phyloP scores from a whole-genome alignment of 2,888 invertebrate genomes.

The Petrolisthes manimaculis region DNA sequence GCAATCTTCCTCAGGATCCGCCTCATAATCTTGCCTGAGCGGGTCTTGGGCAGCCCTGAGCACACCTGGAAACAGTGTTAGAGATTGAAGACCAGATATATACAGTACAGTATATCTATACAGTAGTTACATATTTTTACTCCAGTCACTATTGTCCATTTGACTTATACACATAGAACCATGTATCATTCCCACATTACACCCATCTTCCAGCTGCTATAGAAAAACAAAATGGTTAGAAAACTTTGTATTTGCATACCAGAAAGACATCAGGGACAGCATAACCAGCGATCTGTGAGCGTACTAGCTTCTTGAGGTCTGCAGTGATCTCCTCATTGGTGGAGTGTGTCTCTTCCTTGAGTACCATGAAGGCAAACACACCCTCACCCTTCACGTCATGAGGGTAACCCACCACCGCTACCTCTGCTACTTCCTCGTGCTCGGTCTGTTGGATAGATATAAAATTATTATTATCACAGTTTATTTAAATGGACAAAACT shows the following conservation, averaged over 20 bases:
- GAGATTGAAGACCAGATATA: too few relatives aligned
- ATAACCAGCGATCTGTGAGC: conserved; percentile 70
- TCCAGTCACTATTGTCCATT: not conserved
- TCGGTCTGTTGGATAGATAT: conserved; percentile 66
- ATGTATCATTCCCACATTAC: too few relatives aligned
- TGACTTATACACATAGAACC: not conserved
- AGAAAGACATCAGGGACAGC: conserved; percentile 72
- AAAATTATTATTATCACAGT: too few relatives aligned
- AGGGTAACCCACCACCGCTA: conserved; percentile 73
- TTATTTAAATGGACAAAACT: too few relatives aligned
- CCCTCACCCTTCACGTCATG: conserved; percentile 74
- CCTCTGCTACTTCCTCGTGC: conserved; percentile 71
- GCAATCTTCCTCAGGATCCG: conserved; percentile 72
- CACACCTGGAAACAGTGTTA: conserved; percentile 26
- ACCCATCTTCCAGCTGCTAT: not conserved
- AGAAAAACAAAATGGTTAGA: not conserved
- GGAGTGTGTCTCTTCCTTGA: conserved; percentile 67
- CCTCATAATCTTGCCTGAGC: conserved; percentile 74
- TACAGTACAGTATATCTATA: too few relatives aligned
- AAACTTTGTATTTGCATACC: conserved; percentile 67
- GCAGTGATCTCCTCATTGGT: conserved; percentile 67
- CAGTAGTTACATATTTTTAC: too few relatives aligned
- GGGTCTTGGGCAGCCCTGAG: conserved; percentile 71
- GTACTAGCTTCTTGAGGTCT: conserved; percentile 69
- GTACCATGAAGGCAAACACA: conserved; percentile 71